Evolutionary conservation across 2,888 invertebrate species (phyloP).

Genomic region (Pelosia muscerda): DNA sequence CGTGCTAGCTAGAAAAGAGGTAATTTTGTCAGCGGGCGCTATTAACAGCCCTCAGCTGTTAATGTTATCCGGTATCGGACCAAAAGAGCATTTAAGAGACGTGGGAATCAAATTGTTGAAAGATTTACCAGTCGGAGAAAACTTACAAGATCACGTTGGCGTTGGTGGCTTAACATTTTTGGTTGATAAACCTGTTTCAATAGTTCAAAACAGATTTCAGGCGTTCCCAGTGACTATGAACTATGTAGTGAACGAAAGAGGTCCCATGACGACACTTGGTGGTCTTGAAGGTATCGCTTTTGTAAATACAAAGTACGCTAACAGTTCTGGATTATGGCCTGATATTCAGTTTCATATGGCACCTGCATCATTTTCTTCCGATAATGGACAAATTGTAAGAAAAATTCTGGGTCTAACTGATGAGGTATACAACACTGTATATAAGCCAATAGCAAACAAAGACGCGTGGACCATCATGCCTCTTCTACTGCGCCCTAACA

Average conservation of each 20-base stretch:
- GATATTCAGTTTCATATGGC: slow-evolving; percentile 98
- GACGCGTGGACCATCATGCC: slow-evolving; percentile 96
- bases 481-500: slow-evolving; percentile 92
- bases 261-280: slow-evolving; percentile 95
- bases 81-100: slow-evolving; percentile 89
- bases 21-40: slow-evolving; percentile 95
- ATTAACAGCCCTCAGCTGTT: slow-evolving; percentile 97
- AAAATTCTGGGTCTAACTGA: slow-evolving; percentile 94
- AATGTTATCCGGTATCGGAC: slow-evolving; percentile 96
- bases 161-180: slow-evolving; percentile 93
- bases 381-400: slow-evolving; percentile 91
- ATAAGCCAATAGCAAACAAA: slow-evolving; percentile 92
- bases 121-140: slow-evolving; percentile 92
- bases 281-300: slow-evolving; percentile 96
- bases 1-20: slow-evolving; percentile 92
- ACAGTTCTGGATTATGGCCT: slow-evolving; percentile 92
- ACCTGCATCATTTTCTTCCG: slow-evolving; percentile 94
- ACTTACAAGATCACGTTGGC: slow-evolving; percentile 95
- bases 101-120: slow-evolving; percentile 91
- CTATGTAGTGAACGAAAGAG: slow-evolving; percentile 92
- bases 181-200: slow-evolving; percentile 94
- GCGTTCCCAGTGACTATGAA: slow-evolving; percentile 93
- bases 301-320: slow-evolving; percentile 94
- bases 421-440: slow-evolving; percentile 92
- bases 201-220: slow-evolving; percentile 92